Percentiles rank a stretch among this genome's conserved stretches.
Conservation (phyloP, 2,797 vertebrate species). For the Naso thynnoides region DNA sequence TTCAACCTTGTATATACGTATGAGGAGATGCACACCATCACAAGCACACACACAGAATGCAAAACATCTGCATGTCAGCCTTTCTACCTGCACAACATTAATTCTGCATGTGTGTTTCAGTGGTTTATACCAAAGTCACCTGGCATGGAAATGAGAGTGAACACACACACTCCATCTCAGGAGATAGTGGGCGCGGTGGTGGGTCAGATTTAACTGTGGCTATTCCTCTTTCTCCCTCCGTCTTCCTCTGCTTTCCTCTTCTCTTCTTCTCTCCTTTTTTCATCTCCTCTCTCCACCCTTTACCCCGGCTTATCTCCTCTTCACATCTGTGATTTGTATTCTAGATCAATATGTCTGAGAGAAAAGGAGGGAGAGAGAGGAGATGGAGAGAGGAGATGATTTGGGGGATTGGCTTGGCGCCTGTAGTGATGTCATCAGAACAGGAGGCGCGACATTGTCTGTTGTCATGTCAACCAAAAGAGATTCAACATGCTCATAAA, state of each 20-base stretch:
- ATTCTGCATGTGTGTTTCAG: constrained; percentile 46
- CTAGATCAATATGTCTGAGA: constrained; percentile 70
- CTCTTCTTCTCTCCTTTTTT: constrained; percentile 13
- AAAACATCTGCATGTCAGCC: constrained; percentile 33
- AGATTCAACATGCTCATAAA: constrained; percentile 56
- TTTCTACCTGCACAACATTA: constrained; percentile 39
- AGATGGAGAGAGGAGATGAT: constrained; percentile 49
- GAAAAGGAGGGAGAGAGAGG: constrained; percentile 10
- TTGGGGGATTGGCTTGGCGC: constrained; percentile 67
- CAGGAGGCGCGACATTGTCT: constrained; percentile 74
- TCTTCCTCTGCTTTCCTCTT: neutral
- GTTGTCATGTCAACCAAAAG: constrained; percentile 82
- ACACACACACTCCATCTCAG: constrained; percentile 45
- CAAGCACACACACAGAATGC: constrained; percentile 14
- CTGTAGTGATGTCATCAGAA: constrained; percentile 79
- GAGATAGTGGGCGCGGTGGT: constrained; percentile 37
- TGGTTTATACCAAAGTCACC: constrained; percentile 70
- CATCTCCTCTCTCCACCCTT: constrained; percentile 33
- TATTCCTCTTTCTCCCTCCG: constrained; percentile 24
- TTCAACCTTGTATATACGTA: constrained; percentile 4
- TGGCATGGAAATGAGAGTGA: constrained; percentile 56
- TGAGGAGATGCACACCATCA: neutral
- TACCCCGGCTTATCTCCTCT: constrained; percentile 35
- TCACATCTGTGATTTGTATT: constrained; percentile 72
- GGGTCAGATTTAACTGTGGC: constrained; percentile 40